A percentile compares a stretch with the other conserved stretches of the same genome.
These are phyloP conservation scores for Marasmarcha lunaedactyla DNA, from an alignment of 2,888 invertebrate genomes.

Conservation along the genomic window DNA sequence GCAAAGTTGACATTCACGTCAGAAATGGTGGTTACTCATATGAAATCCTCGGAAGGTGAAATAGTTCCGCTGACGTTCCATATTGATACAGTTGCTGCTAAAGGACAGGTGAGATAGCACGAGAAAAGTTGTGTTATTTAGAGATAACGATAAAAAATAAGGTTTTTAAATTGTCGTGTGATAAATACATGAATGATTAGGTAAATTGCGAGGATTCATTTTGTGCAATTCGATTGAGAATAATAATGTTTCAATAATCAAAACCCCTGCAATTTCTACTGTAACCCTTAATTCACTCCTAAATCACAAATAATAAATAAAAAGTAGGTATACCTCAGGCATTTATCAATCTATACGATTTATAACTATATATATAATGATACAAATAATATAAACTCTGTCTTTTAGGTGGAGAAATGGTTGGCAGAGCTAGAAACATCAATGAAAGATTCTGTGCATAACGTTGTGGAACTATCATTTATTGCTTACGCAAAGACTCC, in stretches of 20 bases:
- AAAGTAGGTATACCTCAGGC: no score
- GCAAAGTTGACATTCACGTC: conserved; percentile 87
- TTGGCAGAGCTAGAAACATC: conserved; percentile 85
- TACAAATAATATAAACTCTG: no score
- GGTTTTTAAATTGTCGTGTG: no score
- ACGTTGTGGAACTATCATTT: conserved; percentile 76
- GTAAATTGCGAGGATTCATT: neutral
- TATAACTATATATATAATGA: no score
- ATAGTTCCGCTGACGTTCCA: conserved; percentile 79
- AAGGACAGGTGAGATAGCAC: conserved; percentile 79
- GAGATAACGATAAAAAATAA: no score
- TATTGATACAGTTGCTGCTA: conserved; percentile 86
- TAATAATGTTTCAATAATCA: no score
- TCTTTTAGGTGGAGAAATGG: conserved; percentile 87
- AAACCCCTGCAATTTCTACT: no score
- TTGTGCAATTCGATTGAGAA: no score
- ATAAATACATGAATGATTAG: neutral
- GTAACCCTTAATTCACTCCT: no score
- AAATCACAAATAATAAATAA: no score
- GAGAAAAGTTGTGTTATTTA: no score
- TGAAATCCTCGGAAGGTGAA: conserved; percentile 91
- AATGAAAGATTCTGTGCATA: conserved; percentile 90
- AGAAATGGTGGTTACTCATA: conserved; percentile 88
- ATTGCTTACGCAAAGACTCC: conserved; percentile 75
- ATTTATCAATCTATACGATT: no score